Percentiles rank a stretch among this genome's conserved stretches.
phyloP scores from a whole-genome alignment of 2,113 vertebrate genomes.

The Muntiacus reevesi region DNA sequence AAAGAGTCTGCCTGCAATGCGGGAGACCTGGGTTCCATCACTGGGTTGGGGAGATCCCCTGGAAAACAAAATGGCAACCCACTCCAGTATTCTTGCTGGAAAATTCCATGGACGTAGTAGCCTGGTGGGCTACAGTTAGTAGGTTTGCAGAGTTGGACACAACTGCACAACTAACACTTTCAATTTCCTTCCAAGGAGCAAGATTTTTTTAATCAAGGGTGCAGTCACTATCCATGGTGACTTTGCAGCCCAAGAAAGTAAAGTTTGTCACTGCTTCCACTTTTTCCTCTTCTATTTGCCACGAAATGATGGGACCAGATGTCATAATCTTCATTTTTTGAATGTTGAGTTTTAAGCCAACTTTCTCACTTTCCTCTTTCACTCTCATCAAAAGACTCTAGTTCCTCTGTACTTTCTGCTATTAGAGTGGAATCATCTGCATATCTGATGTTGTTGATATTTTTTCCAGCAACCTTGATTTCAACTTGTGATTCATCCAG shows the following conservation, averaged over 20 bases:
- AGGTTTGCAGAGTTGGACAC: not conserved
- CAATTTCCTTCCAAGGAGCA: not conserved
- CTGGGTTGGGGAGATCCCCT: not conserved
- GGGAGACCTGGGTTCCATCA: not conserved
- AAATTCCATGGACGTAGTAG: not conserved
- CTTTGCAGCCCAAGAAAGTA: not conserved
- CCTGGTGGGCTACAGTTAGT: not conserved
- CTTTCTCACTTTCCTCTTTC: not conserved
- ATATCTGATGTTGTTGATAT: not conserved
- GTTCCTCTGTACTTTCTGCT: not conserved
- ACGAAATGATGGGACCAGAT: not conserved
- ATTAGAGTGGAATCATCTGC: not conserved
- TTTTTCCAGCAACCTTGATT: not conserved
- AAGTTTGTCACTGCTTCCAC: not conserved
- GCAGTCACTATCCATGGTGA: fast-evolving
- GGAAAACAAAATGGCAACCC: not conserved
- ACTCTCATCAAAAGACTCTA: not conserved
- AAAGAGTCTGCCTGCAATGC: too few species aligned
- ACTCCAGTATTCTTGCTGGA: not conserved
- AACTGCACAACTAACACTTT: not conserved
- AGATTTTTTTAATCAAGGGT: not conserved
- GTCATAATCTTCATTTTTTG: not conserved
- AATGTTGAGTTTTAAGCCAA: not conserved
- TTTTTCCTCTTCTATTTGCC: not conserved
- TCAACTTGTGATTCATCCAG: not conserved